A percentile compares a stretch with the other conserved stretches of the same genome.
These are phyloP conservation scores for Phallusia fumigata DNA, from an alignment of 23 tunicate species.

Conservation along the genomic window DNA sequence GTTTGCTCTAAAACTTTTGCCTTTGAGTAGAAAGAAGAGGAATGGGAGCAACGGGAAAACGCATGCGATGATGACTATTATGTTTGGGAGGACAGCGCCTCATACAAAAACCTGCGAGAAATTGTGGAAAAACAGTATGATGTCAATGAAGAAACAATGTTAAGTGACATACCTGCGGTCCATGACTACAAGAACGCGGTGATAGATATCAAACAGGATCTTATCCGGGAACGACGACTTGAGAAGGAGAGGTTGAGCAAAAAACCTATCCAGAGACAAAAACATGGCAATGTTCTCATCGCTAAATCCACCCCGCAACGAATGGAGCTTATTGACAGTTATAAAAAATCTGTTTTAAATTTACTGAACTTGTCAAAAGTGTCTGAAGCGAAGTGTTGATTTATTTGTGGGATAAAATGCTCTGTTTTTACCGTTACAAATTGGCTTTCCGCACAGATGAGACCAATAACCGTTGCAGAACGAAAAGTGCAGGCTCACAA, in stretches of 20 bases:
- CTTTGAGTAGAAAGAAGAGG: constrained; percentile 50
- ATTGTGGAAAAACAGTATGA: constrained; percentile 22
- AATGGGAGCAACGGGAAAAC: constrained; percentile 61
- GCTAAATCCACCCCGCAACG: constrained; percentile 27
- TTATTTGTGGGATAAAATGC: too few species aligned
- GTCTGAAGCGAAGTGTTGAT: too few species aligned
- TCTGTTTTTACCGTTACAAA: too few species aligned
- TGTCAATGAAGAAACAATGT: not conserved
- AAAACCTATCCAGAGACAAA: not conserved
- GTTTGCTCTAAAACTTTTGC: not conserved
- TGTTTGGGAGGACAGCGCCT: constrained; percentile 56
- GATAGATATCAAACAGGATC: constrained; percentile 43
- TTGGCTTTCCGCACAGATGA: too few species aligned
- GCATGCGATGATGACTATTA: constrained; percentile 49
- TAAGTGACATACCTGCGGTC: constrained; percentile 30
- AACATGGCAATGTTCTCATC: not conserved
- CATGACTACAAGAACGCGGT: constrained; percentile 58
- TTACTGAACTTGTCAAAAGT: constrained; percentile 19
- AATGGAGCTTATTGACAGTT: constrained; percentile 15
- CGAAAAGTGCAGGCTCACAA: too few species aligned
- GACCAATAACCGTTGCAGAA: too few species aligned
- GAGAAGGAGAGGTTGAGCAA: not conserved
- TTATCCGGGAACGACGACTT: constrained; percentile 10
- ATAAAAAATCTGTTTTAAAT: constrained; percentile 47
- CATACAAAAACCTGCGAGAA: constrained; percentile 50